These are phyloP conservation scores for Callocephalon fimbriatum DNA, from an alignment of 2,113 vertebrate genomes.

Conservation along the genomic window DNA sequence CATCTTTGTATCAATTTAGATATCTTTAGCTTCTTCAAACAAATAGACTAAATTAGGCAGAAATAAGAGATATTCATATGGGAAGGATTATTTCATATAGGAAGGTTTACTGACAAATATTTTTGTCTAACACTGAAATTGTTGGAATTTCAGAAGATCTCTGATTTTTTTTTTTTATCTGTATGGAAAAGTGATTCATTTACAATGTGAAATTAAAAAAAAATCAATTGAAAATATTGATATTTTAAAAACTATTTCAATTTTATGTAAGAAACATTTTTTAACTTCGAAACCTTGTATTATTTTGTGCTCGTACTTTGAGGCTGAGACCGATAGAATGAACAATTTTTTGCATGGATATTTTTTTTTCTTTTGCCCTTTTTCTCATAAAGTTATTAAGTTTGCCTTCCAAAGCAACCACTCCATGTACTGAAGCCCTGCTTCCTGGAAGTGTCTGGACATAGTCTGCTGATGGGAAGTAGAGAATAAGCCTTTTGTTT, in stretches of 20 bases:
- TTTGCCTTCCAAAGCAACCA: background rate
- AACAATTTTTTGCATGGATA: background rate
- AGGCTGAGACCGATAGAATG: background rate
- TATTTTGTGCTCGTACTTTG: background rate
- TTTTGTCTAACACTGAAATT: background rate
- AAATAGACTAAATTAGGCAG: background rate
- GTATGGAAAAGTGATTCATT: accelerated
- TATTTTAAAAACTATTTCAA: background rate
- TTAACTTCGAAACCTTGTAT: background rate
- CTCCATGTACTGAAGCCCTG: accelerated
- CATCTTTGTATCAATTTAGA: background rate
- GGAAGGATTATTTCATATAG: background rate
- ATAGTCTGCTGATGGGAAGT: background rate
- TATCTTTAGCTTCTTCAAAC: background rate
- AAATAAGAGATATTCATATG: background rate
- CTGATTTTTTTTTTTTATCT: background rate
- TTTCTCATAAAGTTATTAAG: background rate
- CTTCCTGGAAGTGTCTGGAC: background rate
- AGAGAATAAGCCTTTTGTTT: background rate
- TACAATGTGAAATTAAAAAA: background rate
- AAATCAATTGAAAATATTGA: background rate
- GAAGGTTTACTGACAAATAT: background rate
- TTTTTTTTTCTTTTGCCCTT: background rate
- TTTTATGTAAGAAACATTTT: background rate
- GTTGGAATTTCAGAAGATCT: background rate